phyloP scores from a whole-genome alignment of 2,113 vertebrate genomes.

The Asarcornis scutulata region DNA sequence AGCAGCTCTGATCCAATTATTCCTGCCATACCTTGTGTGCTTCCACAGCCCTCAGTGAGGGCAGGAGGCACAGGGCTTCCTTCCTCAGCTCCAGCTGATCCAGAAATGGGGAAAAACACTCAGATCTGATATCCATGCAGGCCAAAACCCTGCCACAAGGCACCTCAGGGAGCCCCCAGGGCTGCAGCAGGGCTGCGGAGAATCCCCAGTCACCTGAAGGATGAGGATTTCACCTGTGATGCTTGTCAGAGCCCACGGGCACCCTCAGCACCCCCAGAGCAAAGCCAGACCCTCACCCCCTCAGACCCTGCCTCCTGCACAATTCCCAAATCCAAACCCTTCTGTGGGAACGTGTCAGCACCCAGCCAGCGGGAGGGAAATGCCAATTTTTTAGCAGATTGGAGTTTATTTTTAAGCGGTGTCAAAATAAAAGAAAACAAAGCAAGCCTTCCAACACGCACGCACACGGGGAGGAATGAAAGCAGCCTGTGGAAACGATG shows the following conservation, averaged over 20 bases:
- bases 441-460: neutral
- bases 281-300: neutral
- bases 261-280: neutral
- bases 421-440: slow-evolving; percentile 24
- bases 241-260: neutral
- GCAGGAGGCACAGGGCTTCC: neutral
- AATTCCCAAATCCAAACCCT: slow-evolving; percentile 17
- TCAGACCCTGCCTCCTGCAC: slow-evolving; percentile 14
- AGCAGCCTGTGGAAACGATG: neutral
- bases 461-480: neutral
- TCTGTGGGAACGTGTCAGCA: neutral
- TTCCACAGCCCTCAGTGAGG: neutral
- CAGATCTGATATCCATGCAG: neutral
- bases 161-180: neutral
- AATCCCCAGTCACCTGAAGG: neutral
- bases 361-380: slow-evolving; percentile 42
- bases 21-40: neutral
- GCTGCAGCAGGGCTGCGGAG: accelerated
- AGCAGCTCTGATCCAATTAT: neutral
- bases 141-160: neutral
- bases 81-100: neutral
- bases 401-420: slow-evolving; percentile 51
- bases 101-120: neutral
- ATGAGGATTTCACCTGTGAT: neutral
- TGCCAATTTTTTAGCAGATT: slow-evolving; percentile 52